Percentiles rank a stretch among this genome's conserved stretches.
Conservation (phyloP, 1,140 invertebrate genomes). For the Trachelipus rathkii region DNA sequence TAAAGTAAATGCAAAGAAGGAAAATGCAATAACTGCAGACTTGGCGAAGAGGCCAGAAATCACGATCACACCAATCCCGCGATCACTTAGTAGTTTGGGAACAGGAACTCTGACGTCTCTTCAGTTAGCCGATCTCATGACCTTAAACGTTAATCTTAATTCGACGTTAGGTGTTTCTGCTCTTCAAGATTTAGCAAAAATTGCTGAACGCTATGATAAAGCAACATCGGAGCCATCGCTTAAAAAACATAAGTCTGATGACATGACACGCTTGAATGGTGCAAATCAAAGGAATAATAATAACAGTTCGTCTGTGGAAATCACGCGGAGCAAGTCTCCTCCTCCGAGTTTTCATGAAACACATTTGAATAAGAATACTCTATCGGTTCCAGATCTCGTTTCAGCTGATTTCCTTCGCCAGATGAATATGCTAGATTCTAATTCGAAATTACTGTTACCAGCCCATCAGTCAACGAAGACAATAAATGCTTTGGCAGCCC, state of each 20-base stretch:
- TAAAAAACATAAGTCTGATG: constrained; percentile 41
- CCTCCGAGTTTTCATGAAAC: constrained; percentile 29
- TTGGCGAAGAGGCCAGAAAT: constrained; percentile 45
- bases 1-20: constrained; percentile 38
- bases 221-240: constrained; percentile 33
- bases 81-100: constrained; percentile 20
- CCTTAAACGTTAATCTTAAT: constrained; percentile 29
- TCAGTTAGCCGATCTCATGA: constrained; percentile 37
- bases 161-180: constrained; percentile 36
- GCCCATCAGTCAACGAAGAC: constrained; percentile 45
- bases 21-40: constrained; percentile 36
- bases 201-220: constrained; percentile 30
- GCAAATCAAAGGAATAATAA: constrained; percentile 31
- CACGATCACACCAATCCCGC: constrained; percentile 44
- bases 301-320: constrained; percentile 17
- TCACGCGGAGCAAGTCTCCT: background rate
- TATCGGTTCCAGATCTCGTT: constrained; percentile 41
- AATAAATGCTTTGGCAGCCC: constrained; percentile 41
- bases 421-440: constrained; percentile 41
- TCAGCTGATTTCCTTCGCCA: constrained; percentile 40
- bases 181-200: constrained; percentile 37
- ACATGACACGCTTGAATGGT: constrained; percentile 38
- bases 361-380: constrained; percentile 25
- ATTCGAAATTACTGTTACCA: constrained; percentile 41
- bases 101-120: constrained; percentile 26